Base-by-base conservation (phyloP, 2,113 vertebrate species). In the Dermatemys mawii region DNA sequence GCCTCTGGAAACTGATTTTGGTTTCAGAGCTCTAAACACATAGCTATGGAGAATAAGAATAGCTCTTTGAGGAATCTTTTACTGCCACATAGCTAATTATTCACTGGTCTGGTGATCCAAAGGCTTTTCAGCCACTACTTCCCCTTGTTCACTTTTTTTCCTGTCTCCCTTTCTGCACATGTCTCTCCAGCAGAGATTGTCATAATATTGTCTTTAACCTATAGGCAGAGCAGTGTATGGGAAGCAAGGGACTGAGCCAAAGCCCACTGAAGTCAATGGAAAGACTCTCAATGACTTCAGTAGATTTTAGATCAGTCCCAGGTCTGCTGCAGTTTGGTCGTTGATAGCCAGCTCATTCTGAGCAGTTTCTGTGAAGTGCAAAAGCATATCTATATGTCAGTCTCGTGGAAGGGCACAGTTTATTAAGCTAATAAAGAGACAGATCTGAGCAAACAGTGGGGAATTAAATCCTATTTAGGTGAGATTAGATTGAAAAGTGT, bases 401-500 rank as follows among this genome's bases (percentile, higher is more conserved):
- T 11, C 41, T 22, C 27, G 13, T 13, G 9, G 41, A 76, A 76
- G 26, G 41, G 73, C 26, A 76, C 73, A 76, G 24, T 76, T 76
- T 75, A 75, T 38, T 41, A 75, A 75, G 70, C 22, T 26, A 46
- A 46, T 44, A 46, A 26, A 76, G 41, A 41, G 2, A 75, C 10
- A 75, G 17, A n/a, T n/a, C n/a, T 70, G 63, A n/a, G n/a, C n/a
- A 38, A 70, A 70, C 35, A 70, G 8, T 70, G 11, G 19, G 50
- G 26, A 27, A 21, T 35, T 11, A 51, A 22, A 11, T 54, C 32
- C 13, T 8, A 0, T 9, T 49, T 53, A 2, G 60, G 1, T 91
- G 86, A 73, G 22, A 89, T 88, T 19, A 83, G 2, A 84, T 91
- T 95, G 13, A 6, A 78, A 89, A 92, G 44, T 51, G 16, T 78